phyloP scores from a whole-genome alignment of 2,797 vertebrate genomes.

The Hyperoplus lanceolatus region DNA sequence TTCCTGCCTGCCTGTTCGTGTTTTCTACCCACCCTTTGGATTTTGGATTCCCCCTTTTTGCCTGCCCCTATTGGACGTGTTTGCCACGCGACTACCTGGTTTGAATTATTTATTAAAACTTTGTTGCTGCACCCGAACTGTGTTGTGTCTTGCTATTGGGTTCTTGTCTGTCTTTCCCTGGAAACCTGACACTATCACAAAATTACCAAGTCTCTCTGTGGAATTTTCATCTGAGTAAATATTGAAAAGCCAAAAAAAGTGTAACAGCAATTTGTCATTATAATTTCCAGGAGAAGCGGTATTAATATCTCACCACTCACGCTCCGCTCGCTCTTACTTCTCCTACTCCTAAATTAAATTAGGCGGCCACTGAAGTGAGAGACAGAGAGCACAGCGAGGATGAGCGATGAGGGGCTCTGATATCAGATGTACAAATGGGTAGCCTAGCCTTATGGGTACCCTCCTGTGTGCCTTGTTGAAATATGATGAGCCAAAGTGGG shows the following conservation, averaged over 20 bases:
- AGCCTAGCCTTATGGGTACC: constrained; percentile 33
- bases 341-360: constrained; percentile 74
- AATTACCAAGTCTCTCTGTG: constrained; percentile 25
- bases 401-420: constrained; percentile 73
- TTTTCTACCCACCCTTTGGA: no score
- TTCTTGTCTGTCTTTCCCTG: no score
- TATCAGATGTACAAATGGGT: constrained; percentile 80
- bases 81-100: no score
- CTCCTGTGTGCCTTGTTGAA: constrained; percentile 67
- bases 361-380: constrained; percentile 72
- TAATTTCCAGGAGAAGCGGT: constrained; percentile 64
- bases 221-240: constrained; percentile 49
- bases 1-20: no score
- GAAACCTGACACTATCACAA: constrained; percentile 8
- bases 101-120: no score
- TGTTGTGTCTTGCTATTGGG: no score
- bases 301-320: constrained; percentile 75
- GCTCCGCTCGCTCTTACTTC: constrained; percentile 65
- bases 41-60: no score
- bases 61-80: no score
- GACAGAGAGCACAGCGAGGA: constrained; percentile 59
- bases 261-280: constrained; percentile 73
- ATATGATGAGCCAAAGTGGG: constrained; percentile 78
- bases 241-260: constrained; percentile 50
- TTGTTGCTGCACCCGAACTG: no score